Evolutionary conservation across 2,888 invertebrate genomes (phyloP).

Genomic region (Conops quadrifasciatus): DNA sequence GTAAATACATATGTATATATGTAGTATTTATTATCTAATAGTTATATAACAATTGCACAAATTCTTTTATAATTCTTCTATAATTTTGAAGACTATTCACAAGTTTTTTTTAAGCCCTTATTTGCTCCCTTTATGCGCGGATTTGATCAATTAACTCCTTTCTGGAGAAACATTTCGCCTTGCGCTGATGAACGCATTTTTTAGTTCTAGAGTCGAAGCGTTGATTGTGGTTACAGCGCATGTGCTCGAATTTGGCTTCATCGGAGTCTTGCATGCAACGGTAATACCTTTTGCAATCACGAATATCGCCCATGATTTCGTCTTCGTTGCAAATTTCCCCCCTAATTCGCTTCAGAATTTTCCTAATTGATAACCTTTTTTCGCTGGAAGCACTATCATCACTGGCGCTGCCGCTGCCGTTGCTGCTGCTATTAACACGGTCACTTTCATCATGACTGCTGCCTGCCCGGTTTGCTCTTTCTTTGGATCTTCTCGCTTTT

Average conservation of each 20-base stretch:
- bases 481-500: slow-evolving; percentile 36
- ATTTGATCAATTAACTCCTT: slow-evolving; percentile 38
- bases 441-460: slow-evolving; percentile 12
- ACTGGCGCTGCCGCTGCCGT: slow-evolving; percentile 19
- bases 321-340: slow-evolving; percentile 52
- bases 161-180: slow-evolving; percentile 44
- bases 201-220: slow-evolving; percentile 50
- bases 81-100: no score
- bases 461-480: slow-evolving; percentile 25
- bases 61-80: no score
- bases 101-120: background rate
- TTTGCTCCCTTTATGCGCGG: background rate
- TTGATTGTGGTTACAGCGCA: slow-evolving; percentile 51
- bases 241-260: slow-evolving; percentile 49
- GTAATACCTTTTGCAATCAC: slow-evolving; percentile 55
- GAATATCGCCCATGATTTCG: slow-evolving; percentile 53
- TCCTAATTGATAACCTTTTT: slow-evolving; percentile 49
- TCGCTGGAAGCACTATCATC: slow-evolving; percentile 45
- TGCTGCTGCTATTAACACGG: slow-evolving; percentile 16
- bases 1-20: background rate
- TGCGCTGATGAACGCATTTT: slow-evolving; percentile 48
- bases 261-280: slow-evolving; percentile 53
- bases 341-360: slow-evolving; percentile 51
- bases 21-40: background rate
- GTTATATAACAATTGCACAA: background rate